Conservation (phyloP, 2,797 vertebrate species). For the Leucoraja ocellata region DNA sequence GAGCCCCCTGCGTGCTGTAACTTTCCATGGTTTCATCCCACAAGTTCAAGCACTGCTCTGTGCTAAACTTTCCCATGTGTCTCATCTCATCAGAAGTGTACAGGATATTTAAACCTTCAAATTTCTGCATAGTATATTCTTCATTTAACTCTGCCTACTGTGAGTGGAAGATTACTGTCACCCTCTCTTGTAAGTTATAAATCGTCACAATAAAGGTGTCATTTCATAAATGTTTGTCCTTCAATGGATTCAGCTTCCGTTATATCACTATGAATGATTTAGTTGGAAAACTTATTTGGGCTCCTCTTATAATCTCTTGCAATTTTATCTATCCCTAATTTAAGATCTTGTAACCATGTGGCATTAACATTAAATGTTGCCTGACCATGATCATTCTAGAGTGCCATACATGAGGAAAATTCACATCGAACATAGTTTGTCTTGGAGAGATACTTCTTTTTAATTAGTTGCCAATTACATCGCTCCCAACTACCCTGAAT, state of each 20-base stretch:
- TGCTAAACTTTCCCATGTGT: too few species aligned
- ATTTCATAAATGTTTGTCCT: not conserved
- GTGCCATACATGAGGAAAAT: not conserved
- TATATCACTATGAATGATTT: too few species aligned
- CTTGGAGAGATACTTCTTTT: not conserved
- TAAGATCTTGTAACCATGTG: not conserved
- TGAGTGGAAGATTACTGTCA: not conserved
- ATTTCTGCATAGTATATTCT: not conserved
- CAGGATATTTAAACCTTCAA: not conserved
- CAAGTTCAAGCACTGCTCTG: too few species aligned
- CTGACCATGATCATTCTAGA: not conserved
- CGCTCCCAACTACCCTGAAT: not conserved
- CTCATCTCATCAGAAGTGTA: not conserved
- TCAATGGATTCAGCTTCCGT: not conserved
- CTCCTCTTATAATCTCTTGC: not conserved
- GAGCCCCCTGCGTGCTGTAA: not conserved
- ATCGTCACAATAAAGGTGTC: not conserved
- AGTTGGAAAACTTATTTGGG: not conserved
- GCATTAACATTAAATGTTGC: not conserved
- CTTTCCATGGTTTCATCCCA: too few species aligned
- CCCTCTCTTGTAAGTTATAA: not conserved
- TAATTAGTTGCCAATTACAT: not conserved
- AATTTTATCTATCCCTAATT: not conserved
- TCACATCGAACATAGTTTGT: not conserved
- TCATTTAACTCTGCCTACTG: not conserved